Evolutionary conservation across 2,797 vertebrate species (phyloP).

Genomic region (Lutjanus campechanus): DNA sequence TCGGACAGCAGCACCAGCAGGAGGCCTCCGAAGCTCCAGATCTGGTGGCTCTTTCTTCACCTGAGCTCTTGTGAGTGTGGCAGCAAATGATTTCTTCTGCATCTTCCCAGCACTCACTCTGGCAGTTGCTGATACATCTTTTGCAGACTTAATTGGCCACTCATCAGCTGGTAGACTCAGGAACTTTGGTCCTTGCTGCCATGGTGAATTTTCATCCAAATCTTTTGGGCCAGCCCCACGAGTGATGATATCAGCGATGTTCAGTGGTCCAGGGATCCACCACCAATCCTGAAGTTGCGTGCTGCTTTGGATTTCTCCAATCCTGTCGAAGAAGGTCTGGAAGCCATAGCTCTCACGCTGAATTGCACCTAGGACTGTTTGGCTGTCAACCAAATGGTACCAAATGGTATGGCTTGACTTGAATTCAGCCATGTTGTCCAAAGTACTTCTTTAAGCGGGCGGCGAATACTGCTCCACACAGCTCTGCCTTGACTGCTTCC

Average conservation of each 20-base stretch:
- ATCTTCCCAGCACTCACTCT: too few species aligned
- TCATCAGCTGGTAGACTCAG: background rate
- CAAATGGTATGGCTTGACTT: background rate
- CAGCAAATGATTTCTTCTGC: too few species aligned
- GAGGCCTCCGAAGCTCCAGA: background rate
- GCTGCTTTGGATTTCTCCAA: constrained; percentile 1
- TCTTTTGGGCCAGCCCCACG: constrained; percentile 15
- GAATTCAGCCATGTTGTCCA: background rate
- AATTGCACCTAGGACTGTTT: background rate
- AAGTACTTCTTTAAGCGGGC: background rate
- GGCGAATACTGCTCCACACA: background rate
- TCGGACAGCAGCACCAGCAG: background rate
- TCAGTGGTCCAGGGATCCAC: constrained; percentile 40
- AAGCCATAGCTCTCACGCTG: background rate
- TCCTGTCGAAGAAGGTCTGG: background rate
- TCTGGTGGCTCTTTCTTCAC: too few species aligned
- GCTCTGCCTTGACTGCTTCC: background rate
- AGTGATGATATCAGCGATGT: constrained; percentile 34
- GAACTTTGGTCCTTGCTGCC: constrained; percentile 18
- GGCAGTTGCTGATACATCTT: too few species aligned
- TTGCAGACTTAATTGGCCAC: background rate
- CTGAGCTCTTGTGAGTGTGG: too few species aligned
- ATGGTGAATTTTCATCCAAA: constrained; percentile 8
- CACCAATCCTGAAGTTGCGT: constrained; percentile 39
- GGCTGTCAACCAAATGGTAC: background rate